Conservation (phyloP, 2,888 invertebrate genomes). For the Lasioglossum calceatum region DNA sequence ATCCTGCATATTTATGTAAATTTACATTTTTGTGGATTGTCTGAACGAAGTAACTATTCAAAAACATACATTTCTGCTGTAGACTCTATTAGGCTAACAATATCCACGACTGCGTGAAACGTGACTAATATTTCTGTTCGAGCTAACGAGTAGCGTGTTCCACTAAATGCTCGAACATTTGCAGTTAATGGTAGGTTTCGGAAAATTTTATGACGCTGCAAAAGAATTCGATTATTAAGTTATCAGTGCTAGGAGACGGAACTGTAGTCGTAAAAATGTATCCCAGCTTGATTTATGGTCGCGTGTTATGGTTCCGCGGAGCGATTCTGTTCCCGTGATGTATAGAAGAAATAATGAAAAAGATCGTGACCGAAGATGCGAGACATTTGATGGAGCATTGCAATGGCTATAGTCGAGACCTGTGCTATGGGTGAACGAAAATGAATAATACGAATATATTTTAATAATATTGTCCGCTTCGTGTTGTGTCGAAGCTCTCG, state of each 20-base stretch:
- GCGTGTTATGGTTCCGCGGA: neutral
- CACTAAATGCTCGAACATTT: neutral
- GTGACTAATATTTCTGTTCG: neutral
- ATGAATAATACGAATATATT: neutral
- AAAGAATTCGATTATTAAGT: conserved; percentile 8
- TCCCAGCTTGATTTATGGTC: conserved; percentile 1
- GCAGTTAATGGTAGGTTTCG: neutral
- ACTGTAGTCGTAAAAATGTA: conserved; percentile 8
- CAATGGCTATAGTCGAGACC: neutral
- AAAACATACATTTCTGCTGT: neutral
- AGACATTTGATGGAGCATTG: neutral
- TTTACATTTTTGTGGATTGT: neutral
- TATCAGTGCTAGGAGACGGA: neutral
- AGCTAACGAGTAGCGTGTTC: neutral
- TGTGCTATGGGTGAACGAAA: neutral
- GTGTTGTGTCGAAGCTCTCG: neutral
- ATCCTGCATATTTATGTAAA: no score
- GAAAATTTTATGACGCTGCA: neutral
- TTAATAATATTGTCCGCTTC: neutral
- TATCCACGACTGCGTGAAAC: neutral
- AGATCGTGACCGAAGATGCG: conserved; percentile 9
- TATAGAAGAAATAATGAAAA: neutral
- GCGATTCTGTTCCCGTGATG: neutral
- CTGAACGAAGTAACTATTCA: neutral
- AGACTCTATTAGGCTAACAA: neutral